phyloP scores from a whole-genome alignment of 2,888 invertebrate species.

The Eueremaeus valkanovi region DNA sequence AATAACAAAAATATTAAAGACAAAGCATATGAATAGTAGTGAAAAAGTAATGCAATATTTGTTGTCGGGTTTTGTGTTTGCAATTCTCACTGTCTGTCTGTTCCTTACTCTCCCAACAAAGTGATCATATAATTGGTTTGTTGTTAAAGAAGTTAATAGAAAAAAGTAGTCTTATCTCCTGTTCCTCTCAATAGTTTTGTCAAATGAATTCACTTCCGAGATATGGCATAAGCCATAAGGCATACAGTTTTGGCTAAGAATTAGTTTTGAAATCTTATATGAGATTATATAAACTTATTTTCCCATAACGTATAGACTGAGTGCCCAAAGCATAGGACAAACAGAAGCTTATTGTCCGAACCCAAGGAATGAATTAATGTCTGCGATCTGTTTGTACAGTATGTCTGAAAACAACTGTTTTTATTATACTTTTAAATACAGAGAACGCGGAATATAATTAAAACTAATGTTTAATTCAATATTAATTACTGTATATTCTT shows the following conservation, averaged over 20 bases:
- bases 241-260: not conserved
- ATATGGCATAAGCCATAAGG: not conserved
- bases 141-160: conserved; percentile 2
- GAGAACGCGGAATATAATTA: too few relatives aligned
- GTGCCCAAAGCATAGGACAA: too few relatives aligned
- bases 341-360: too few relatives aligned
- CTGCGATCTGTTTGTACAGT: too few relatives aligned
- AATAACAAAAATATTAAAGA: not conserved
- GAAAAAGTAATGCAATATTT: not conserved
- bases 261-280: conserved; percentile 20
- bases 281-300: conserved; percentile 22
- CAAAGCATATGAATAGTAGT: not conserved
- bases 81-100: not conserved
- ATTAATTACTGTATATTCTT: too few relatives aligned
- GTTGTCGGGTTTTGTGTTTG: too few relatives aligned
- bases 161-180: conserved; percentile 20
- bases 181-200: not conserved
- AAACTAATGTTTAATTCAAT: too few relatives aligned
- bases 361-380: too few relatives aligned
- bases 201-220: conserved; percentile 24
- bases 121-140: conserved; percentile 8
- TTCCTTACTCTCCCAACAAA: not conserved
- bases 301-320: conserved; percentile 2
- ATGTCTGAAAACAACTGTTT: too few relatives aligned
- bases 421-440: too few relatives aligned